Percentiles rank a stretch among this genome's conserved stretches.
Conservation (phyloP, 2,888 invertebrate genomes). For the Sinodicranocentrus sp. region DNA sequence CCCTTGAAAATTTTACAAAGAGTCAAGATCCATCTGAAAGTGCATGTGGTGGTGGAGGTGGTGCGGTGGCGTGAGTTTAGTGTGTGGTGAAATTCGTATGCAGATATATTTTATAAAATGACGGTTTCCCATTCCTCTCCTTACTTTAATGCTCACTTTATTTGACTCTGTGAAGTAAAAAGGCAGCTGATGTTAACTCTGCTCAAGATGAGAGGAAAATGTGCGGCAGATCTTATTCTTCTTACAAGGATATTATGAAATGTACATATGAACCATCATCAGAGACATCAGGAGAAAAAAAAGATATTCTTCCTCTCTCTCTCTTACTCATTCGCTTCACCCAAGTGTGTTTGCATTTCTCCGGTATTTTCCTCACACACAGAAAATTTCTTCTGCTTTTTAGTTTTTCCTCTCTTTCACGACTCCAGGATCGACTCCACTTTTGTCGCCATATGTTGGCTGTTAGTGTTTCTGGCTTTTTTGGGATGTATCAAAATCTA, state of each 20-base stretch:
- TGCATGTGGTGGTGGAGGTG: conserved; percentile 15
- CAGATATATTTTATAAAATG: conserved; percentile 43
- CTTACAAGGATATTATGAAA: conserved; percentile 37
- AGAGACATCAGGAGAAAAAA: conserved; percentile 57
- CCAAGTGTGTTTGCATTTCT: conserved; percentile 18
- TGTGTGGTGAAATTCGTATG: neutral
- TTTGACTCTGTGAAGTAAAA: neutral
- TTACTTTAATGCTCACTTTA: conserved; percentile 38
- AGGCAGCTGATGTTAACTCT: conserved; percentile 14
- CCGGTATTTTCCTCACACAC: conserved; percentile 25
- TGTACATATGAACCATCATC: conserved; percentile 51
- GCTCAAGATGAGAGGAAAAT: conserved; percentile 38
- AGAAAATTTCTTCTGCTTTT: conserved; percentile 30
- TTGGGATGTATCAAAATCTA: conserved; percentile 62
- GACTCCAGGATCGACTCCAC: conserved; percentile 61
- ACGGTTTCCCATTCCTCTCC: conserved; percentile 41
- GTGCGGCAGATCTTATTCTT: neutral
- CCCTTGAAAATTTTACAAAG: neutral
- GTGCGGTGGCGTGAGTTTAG: neutral
- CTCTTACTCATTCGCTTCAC: too few species aligned
- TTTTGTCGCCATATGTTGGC: conserved; percentile 74
- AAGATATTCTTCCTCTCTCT: conserved; percentile 15
- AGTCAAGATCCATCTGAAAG: neutral
- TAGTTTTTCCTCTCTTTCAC: conserved; percentile 16
- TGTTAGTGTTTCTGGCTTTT: conserved; percentile 69